A percentile compares a stretch with the other conserved stretches of the same genome.
phyloP scores from a whole-genome alignment of 2,797 vertebrate genomes.

The Pangasius sanitwongsei region DNA sequence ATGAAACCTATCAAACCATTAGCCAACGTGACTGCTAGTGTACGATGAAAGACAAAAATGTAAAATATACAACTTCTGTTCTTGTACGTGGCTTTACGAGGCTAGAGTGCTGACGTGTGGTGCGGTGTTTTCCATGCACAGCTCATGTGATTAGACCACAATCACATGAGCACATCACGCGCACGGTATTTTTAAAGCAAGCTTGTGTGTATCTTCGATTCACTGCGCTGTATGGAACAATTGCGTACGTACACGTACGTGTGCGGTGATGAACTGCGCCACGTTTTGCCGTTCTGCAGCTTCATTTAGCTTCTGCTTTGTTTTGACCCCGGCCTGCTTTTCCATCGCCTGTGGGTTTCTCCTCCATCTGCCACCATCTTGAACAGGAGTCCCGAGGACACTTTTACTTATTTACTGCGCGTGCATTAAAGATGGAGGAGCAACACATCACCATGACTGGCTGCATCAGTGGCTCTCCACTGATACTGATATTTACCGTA shows the following conservation, averaged over 20 bases:
- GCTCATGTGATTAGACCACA: background rate
- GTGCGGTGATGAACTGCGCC: background rate
- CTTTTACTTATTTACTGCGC: constrained; percentile 57
- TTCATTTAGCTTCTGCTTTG: background rate
- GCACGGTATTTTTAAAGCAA: background rate
- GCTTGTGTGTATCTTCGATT: background rate
- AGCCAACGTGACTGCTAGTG: no score
- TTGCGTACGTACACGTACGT: no score
- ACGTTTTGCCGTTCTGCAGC: background rate
- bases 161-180: background rate
- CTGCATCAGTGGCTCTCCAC: constrained; percentile 11
- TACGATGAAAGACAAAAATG: background rate
- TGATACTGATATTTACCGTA: constrained; percentile 13
- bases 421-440: constrained; percentile 61
- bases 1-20: background rate
- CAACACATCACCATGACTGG: constrained; percentile 20
- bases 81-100: background rate
- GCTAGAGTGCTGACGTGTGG: background rate
- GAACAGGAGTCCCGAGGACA: constrained; percentile 49
- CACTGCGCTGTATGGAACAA: no score
- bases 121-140: background rate
- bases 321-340: constrained; percentile 23
- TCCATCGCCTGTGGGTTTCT: constrained; percentile 43
- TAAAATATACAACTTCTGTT: background rate
- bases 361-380: constrained; percentile 51